These are phyloP conservation scores for Gymnobelideus leadbeateri DNA, from an alignment of 2,113 vertebrate genomes.

Conservation along the genomic window DNA sequence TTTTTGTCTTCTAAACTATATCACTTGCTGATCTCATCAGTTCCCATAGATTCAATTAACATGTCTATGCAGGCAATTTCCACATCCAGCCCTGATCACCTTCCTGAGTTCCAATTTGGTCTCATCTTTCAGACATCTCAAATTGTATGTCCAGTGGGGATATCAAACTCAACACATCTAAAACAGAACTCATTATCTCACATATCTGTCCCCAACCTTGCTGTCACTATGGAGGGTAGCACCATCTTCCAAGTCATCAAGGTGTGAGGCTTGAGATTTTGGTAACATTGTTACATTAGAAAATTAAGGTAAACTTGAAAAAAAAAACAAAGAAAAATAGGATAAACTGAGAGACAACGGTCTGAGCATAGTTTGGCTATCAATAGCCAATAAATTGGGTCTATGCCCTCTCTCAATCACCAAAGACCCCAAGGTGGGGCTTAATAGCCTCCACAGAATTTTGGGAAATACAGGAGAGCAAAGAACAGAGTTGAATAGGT, in stretches of 20 bases:
- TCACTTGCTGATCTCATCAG: not conserved
- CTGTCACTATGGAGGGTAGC: not conserved
- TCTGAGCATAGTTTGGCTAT: not conserved
- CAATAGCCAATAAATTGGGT: not conserved
- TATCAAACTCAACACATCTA: not conserved
- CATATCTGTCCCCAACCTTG: not conserved
- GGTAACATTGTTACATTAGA: not conserved
- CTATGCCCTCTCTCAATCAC: not conserved
- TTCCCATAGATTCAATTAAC: not conserved
- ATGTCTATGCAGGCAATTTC: not conserved
- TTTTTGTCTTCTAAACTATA: not conserved
- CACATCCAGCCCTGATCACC: not conserved
- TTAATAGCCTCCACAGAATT: not conserved
- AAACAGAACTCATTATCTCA: not conserved
- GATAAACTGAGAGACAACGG: not conserved
- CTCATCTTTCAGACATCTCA: not conserved
- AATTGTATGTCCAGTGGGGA: not conserved
- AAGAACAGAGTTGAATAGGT: not conserved
- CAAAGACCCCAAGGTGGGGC: not conserved
- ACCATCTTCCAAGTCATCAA: not conserved
- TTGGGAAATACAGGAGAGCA: not conserved
- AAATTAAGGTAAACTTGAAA: not conserved
- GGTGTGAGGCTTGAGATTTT: not conserved
- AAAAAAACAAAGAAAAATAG: not conserved
- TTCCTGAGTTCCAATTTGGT: not conserved